Conservation (phyloP, 1,140 invertebrate species). For the Homarus americanus region DNA sequence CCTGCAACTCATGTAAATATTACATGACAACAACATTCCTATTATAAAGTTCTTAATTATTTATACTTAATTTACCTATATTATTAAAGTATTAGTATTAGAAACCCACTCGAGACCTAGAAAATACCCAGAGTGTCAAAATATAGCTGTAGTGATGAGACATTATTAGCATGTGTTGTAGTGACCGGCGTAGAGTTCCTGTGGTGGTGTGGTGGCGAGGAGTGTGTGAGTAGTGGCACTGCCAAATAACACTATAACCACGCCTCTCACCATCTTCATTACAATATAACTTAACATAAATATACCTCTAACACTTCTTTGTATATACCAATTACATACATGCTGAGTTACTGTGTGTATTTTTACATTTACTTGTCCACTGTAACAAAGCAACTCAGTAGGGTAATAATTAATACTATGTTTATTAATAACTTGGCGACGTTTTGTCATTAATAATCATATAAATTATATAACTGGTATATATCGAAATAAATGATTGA, state of each 20-base stretch:
- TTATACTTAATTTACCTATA: background rate
- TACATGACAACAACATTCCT: slow-evolving; percentile 64
- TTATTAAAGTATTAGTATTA: background rate
- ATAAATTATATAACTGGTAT: no score
- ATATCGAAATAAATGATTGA: no score
- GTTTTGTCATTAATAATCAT: no score
- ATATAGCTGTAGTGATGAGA: background rate
- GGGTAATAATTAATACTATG: no score
- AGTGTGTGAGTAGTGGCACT: background rate
- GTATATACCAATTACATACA: no score
- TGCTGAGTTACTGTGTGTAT: no score
- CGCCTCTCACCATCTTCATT: background rate
- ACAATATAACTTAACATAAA: no score
- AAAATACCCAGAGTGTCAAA: background rate
- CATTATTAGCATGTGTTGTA: slow-evolving; percentile 12
- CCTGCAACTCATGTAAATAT: slow-evolving; percentile 64
- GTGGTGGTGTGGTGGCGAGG: background rate
- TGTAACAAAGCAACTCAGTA: no score
- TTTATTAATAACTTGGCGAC: no score
- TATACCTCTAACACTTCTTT: no score
- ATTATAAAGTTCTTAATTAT: background rate
- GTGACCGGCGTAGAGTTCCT: background rate
- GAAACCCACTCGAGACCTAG: background rate
- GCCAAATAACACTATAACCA: background rate
- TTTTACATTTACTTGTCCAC: no score